Evolutionary conservation across 2,797 vertebrate genomes (phyloP), one percentile per base, ranked within the genome.

Genomic region (Protosalanx chinensis): DNA sequence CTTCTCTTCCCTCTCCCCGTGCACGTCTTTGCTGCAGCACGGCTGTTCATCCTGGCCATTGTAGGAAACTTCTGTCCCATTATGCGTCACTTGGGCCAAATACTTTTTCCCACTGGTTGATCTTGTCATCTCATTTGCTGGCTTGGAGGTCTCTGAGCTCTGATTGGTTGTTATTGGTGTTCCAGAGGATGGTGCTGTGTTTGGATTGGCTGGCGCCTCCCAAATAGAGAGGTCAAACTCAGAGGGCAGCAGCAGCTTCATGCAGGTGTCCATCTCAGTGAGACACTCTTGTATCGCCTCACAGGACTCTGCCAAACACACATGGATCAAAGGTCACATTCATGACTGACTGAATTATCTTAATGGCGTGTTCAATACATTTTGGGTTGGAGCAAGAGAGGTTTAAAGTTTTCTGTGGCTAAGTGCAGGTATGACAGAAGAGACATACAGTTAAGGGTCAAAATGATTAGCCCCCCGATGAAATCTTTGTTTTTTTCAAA

Each of bases 231-330:
- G 30, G n/a, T 77, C 66, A 13, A 97, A 92, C 61, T 91, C 81
- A 0, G 90, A 90, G 0, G 95, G 93, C 68, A 95, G 76, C 20
- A 99, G 88, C 35, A 99, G 91, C 63, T 15, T 88, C 86, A 97
- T 93, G 74, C 96, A 98, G 78, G 86, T 94, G 33, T 98, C 93
- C 87, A 97, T 93, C 90, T 98, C 95, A 0, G 85, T 95, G 80
- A 99, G 74, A 0, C 92, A 91, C 12, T 84, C 73, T 56, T 91
- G 72, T 4, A 97, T 93, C 65, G 96, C 96, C 13, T 79, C 80
- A 1, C 87, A 83, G 58, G 90, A 88, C 58, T 97, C 98, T 99
- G 71, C 73, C 8, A 79, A 65, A 64, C 46, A 62, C 20, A 78
- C 56, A 76, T 10, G 82, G 0, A 46, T 60, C 62, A 49, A 37